Base-by-base conservation (phyloP, 2,113 vertebrate genomes). In the Pelmatolapia mariae region DNA sequence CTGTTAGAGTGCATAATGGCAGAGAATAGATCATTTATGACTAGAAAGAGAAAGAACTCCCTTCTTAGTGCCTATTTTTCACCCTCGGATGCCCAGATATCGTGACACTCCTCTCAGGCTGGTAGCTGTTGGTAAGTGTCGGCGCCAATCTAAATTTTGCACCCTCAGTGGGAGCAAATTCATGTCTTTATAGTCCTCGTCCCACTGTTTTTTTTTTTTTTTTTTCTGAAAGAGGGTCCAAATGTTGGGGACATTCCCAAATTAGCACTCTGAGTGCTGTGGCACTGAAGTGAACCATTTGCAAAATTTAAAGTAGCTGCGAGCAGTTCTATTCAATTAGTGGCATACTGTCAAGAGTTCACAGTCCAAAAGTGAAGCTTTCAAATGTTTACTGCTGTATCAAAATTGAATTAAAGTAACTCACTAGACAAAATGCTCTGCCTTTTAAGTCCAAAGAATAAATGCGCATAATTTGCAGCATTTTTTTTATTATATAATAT, bases 1-100 rank as follows among this genome's bases (percentile, higher is more conserved):
- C 89, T 54, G 82, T 91, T 89, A 87, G 84, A 86, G 87, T 56
- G 53, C 82, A 84, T 91, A 87, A 94, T 92, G 85, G 81, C 45
- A 80, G 81, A 87, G 86, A 89, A 92, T 90, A 88, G 87, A 94
- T 95, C 90, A 94, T 93, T 95, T 83, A 94, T 93, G 80, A 56
- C 36, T 54, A 79, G 61, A 84, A 84, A 78, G 43, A 81, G 54
- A 88, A 82, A 71, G 71, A 19, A 88, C 73, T 61, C 22, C 7
- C 84, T 89, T 80, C 88, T 91, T 63, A 66, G 83, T 81, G 40
- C 68, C 47, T 91, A 83, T 89, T 86, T 68, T 89, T 89, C 56
- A 86, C 85, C 78, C 86, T 66, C 1, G 24, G 79, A 89, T 82
- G 73, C 57, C 19, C 26, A 33, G 82, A 91, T 90, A 93, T 90